These are phyloP conservation scores for Drosophila azteca DNA, from an alignment of 1,140 invertebrate genomes.

Conservation along the genomic window DNA sequence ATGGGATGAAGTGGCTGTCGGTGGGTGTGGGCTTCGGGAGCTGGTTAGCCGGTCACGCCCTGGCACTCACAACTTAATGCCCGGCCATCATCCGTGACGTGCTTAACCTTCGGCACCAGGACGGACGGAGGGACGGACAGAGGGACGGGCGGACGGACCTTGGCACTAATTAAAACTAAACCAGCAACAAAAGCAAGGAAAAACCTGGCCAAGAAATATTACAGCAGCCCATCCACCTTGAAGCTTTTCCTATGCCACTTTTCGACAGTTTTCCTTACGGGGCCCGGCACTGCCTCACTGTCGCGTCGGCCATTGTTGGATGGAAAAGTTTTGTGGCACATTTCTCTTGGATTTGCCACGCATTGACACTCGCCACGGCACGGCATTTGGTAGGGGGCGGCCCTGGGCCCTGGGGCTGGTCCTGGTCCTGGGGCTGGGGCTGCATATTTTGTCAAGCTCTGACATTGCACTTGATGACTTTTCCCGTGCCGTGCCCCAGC, in stretches of 20 bases:
- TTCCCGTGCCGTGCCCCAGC: background rate
- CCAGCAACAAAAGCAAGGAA: slow-evolving; percentile 36
- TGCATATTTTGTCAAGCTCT: slow-evolving; percentile 56
- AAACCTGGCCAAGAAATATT: slow-evolving; percentile 33
- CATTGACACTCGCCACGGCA: slow-evolving; percentile 38
- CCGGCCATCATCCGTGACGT: slow-evolving; percentile 63
- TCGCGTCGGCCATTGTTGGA: slow-evolving; percentile 46
- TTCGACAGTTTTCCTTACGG: slow-evolving; percentile 27
- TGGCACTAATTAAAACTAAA: slow-evolving; percentile 76
- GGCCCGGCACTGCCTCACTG: background rate
- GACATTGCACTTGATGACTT: slow-evolving; percentile 66
- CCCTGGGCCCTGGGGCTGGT: background rate
- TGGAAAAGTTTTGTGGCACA: slow-evolving; percentile 49
- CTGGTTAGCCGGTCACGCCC: slow-evolving; percentile 46
- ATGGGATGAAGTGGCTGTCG: slow-evolving; percentile 1
- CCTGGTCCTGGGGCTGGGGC: slow-evolving; percentile 9
- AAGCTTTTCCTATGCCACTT: slow-evolving; percentile 36
- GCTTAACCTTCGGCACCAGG: slow-evolving; percentile 41
- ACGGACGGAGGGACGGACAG: slow-evolving; percentile 16
- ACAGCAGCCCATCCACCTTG: slow-evolving; percentile 39
- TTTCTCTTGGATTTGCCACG: slow-evolving; percentile 55
- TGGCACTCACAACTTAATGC: slow-evolving; percentile 75
- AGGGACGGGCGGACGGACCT: slow-evolving; percentile 34
- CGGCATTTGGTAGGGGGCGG: background rate
- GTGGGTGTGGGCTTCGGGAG: background rate